Evolutionary conservation across 2,113 vertebrate genomes (phyloP), one percentile per base, ranked within the genome.

Genomic region (Ophiodon elongatus): DNA sequence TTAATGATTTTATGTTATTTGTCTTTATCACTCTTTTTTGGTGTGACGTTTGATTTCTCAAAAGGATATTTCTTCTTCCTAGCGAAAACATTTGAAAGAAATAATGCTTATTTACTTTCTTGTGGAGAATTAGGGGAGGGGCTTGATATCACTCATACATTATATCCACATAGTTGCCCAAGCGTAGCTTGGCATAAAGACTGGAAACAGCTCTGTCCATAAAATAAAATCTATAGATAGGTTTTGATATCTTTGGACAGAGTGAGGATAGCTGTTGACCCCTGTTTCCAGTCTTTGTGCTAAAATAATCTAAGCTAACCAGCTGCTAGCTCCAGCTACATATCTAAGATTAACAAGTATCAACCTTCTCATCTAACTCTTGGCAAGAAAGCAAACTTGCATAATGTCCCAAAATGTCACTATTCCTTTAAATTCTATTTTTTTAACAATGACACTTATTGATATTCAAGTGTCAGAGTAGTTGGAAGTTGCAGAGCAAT

Each of bases 401-500:
- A 13, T 4, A 31, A n/a, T 29, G 35, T 69, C 19, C 11, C 9
- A 47, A 59, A 79, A 39, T 57, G 19, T 70, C 2, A 8, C 3
- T 25, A 47, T 33, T 65, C 31, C 17, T 80, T 80, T 52, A 19
- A 43, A n/a, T 31, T 17, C 8, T 45, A 25, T 2, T 7, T 79
- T 39, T 29, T 66, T 59, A 37, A 54, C 5, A 21, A 7, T n/a
- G 57, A 59, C 25, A n/a, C 9, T 54, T 71, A 15, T 21, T 70
- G 1, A 50, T 56, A 19, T 73, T 57, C 11, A 69, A 14, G 23
- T 35, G 23, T 74, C 8, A 69, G 13, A 63, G 56, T 27, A 65
- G 75, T 73, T 70, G n/a, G 17, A 87, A 25, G 45, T 89, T 85
- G 71, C 80, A 84, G 60, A 69, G 70, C 80, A 81, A 84, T 82